Evolutionary conservation across 2,113 vertebrate species (phyloP).

Genomic region (Phoenicopterus ruber): DNA sequence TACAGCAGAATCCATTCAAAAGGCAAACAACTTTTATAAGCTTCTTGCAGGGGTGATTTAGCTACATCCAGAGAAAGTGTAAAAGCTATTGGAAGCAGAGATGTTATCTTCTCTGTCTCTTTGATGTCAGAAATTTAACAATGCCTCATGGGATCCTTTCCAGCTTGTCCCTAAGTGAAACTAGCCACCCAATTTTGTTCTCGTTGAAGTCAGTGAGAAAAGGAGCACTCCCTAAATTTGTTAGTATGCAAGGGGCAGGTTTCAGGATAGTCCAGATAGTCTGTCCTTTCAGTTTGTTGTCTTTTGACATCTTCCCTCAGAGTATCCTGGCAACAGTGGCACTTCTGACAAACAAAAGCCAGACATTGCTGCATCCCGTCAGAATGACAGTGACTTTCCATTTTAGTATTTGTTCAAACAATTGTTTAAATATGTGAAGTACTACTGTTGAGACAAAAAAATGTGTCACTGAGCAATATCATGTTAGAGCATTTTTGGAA

Average conservation of each 20-base stretch:
- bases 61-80: neutral
- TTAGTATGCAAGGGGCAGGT: slow-evolving; percentile 46
- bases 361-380: slow-evolving; percentile 55
- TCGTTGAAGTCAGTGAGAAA: neutral
- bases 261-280: slow-evolving; percentile 27
- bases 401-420: slow-evolving; percentile 25
- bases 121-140: neutral
- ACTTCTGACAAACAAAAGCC: slow-evolving; percentile 65
- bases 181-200: neutral
- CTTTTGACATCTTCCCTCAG: slow-evolving; percentile 67
- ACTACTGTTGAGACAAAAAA: neutral
- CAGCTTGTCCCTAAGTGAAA: neutral
- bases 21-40: neutral
- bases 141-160: neutral
- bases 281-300: slow-evolving; percentile 61
- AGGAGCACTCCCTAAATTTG: neutral
- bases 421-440: slow-evolving; percentile 33
- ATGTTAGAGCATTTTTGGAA: neutral
- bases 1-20: neutral
- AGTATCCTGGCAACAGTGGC: slow-evolving; percentile 67
- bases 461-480: neutral
- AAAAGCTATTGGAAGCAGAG: neutral
- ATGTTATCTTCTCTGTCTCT: neutral
- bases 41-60: neutral
- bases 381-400: slow-evolving; percentile 64